Evolutionary conservation across 2,113 vertebrate genomes (phyloP).

Genomic region (Quiscalus mexicanus): DNA sequence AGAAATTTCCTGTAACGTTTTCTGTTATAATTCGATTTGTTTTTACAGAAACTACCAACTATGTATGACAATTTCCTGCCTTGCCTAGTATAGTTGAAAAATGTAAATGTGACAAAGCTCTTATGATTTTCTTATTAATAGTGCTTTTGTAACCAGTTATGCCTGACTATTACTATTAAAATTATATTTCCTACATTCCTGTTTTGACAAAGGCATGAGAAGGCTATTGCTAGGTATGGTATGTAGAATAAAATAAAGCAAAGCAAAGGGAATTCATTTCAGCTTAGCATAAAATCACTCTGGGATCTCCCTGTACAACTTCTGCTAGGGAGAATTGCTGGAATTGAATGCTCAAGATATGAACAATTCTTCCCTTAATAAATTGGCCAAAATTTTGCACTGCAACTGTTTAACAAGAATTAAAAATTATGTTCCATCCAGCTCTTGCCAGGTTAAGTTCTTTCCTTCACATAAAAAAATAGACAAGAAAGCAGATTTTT

Average conservation of each 20-base stretch:
- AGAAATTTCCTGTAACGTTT: not conserved
- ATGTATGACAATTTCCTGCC: slow-evolving; percentile 19
- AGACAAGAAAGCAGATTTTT: not conserved
- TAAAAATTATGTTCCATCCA: not conserved
- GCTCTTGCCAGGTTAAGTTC: not conserved
- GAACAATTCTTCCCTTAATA: not conserved
- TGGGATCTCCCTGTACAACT: not conserved
- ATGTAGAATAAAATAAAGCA: not conserved
- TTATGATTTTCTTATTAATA: slow-evolving; percentile 5
- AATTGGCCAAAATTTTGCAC: not conserved
- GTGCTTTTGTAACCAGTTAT: not conserved
- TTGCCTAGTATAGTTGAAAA: not conserved
- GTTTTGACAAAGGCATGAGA: not conserved
- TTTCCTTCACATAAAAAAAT: not conserved
- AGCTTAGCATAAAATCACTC: not conserved
- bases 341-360: not conserved
- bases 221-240: not conserved
- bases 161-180: not conserved
- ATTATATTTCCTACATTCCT: not conserved
- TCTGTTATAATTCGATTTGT: slow-evolving; percentile 1
- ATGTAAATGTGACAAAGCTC: not conserved
- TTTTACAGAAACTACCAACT: slow-evolving; percentile 26
- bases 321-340: not conserved
- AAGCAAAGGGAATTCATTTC: not conserved
- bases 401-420: slow-evolving; percentile 29